Conservation (phyloP, 1,140 invertebrate species). For the Drosophila serrata region DNA sequence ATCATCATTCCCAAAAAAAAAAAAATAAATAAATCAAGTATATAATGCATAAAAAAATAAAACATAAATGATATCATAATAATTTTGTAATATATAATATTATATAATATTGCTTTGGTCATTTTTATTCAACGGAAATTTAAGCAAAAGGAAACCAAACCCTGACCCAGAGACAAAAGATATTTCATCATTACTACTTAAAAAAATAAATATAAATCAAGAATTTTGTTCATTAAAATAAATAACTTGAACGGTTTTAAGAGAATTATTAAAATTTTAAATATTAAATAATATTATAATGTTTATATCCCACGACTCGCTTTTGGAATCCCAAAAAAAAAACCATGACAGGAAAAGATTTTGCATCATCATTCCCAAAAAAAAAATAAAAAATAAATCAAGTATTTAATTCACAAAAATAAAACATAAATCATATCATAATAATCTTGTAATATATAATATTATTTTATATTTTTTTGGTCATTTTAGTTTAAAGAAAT, state of each 20-base stretch:
- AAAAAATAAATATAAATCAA: too few relatives aligned
- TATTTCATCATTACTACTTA: too few relatives aligned
- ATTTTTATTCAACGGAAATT: neutral
- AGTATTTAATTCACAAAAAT: neutral
- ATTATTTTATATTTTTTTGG: neutral
- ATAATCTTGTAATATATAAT: neutral
- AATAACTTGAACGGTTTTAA: too few relatives aligned
- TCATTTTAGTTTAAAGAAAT: neutral
- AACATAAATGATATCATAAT: neutral
- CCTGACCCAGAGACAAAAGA: too few relatives aligned
- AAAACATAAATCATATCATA: neutral
- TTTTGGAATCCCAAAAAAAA: conserved; percentile 3
- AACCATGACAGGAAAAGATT: neutral
- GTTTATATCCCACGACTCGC: conserved; percentile 7
- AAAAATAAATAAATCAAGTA: neutral
- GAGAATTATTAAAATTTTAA: too few relatives aligned
- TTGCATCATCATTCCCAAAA: neutral
- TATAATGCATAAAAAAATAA: neutral
- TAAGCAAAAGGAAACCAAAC: too few relatives aligned
- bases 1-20: neutral
- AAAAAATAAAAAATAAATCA: neutral
- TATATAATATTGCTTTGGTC: neutral
- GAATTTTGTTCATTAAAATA: too few relatives aligned
- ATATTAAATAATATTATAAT: too few relatives aligned
- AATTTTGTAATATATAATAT: neutral